Evolutionary conservation across 2,797 vertebrate genomes (phyloP), one percentile per base, ranked within the genome.

Genomic region (Adelosebastes latens): DNA sequence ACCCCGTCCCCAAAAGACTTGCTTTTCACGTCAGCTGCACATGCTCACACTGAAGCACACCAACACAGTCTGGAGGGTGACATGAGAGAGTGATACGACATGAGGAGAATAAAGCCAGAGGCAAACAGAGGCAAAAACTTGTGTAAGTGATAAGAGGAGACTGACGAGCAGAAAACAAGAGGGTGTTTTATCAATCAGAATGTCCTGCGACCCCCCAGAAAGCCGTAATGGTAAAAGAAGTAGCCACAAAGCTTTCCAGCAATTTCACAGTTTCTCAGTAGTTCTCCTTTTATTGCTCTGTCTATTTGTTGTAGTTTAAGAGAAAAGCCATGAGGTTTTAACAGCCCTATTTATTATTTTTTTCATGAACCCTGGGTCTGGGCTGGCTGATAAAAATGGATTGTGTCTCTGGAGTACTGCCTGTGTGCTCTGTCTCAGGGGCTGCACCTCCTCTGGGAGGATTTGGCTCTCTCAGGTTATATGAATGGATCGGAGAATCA

Each of bases 241-340:
- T 24, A 11, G 56, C 80, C 69, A 62, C 84, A 72, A 79, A 83
- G 74, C 88, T 75, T 75, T 82, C 2, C 6, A 79, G 75, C 72
- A 74, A 79, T 88, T 84, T 75, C 80, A 56, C 80, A 31, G 68
- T 88, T 75, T 73, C 79, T 87, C 71, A 53, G 59, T 72, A 67
- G 83, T 77, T 82, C 34, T 78, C 56, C 8, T 75, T 90, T 91
- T 83, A 90, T 85, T 72, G 84, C 84, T 67, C 55, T 80, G 67
- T 78, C 77, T 87, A 90, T 88, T 94, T 92, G 88, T 90, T 90
- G 87, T 88, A 87, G 85, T 92, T 92, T 92, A 91, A 88, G 86
- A 89, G 91, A 83, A 83, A 89, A 90, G 83, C 87, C 75, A 53
- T 90, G 77, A 82, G 72, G 71, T 88, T 92, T 92, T 89, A 93